These are phyloP conservation scores for Zaprionus capensis DNA, from an alignment of 1,140 invertebrate genomes.

Conservation along the genomic window DNA sequence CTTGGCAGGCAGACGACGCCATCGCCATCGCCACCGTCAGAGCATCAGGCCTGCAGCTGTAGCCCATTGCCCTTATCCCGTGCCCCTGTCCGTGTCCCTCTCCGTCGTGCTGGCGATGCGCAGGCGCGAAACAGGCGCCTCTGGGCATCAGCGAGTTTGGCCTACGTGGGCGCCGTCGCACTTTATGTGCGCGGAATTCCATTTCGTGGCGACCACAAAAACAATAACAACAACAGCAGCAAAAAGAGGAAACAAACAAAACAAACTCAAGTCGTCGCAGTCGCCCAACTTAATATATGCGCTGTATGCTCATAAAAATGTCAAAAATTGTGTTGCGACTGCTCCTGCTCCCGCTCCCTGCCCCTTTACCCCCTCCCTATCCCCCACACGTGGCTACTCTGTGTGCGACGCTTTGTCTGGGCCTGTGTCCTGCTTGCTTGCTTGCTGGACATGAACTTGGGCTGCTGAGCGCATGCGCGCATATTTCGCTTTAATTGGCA, in stretches of 20 bases:
- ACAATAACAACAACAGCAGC: constrained; percentile 31
- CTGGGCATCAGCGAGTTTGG: constrained; percentile 65
- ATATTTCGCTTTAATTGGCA: constrained; percentile 82
- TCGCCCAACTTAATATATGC: constrained; percentile 83
- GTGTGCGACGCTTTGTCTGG: constrained; percentile 69
- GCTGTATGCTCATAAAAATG: constrained; percentile 84
- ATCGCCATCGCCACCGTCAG: constrained; percentile 44
- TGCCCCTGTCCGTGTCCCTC: background rate
- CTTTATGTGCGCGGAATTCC: constrained; percentile 71
- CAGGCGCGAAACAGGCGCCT: constrained; percentile 80
- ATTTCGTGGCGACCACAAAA: constrained; percentile 38
- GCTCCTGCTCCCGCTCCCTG: constrained; percentile 1
- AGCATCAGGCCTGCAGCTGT: background rate
- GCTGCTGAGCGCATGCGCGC: constrained; percentile 71
- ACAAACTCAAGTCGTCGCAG: constrained; percentile 48
- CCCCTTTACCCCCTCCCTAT: too few relatives aligned
- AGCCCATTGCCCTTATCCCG: constrained; percentile 1
- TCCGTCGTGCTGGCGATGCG: constrained; percentile 45
- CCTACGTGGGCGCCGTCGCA: constrained; percentile 78
- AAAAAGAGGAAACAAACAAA: constrained; percentile 35
- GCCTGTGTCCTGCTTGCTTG: constrained; percentile 36
- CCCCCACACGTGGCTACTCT: constrained; percentile 18
- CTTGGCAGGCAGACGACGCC: constrained; percentile 73
- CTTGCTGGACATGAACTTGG: constrained; percentile 26
- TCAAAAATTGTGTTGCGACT: constrained; percentile 74